phyloP scores from a whole-genome alignment of 2,113 vertebrate species.

The Empidonax alnorum region DNA sequence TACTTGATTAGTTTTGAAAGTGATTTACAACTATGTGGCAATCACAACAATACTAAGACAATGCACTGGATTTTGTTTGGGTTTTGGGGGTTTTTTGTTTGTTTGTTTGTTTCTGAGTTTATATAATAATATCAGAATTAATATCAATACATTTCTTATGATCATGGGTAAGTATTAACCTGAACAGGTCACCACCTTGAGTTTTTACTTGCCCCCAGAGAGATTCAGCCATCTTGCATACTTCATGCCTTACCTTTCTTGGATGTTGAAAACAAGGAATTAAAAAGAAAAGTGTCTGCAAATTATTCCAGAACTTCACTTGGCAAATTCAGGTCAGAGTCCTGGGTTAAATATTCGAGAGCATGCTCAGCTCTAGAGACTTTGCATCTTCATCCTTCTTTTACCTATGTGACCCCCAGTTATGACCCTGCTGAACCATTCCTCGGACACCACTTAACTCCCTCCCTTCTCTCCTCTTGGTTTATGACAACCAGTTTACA shows the following conservation, averaged over 20 bases:
- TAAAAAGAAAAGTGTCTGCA: background rate
- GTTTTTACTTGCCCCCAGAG: background rate
- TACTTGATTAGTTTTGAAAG: background rate
- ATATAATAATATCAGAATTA: background rate
- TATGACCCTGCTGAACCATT: background rate
- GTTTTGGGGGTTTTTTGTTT: background rate
- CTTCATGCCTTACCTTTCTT: background rate
- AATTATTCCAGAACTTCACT: background rate
- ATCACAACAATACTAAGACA: background rate
- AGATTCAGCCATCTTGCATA: background rate
- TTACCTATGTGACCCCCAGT: background rate
- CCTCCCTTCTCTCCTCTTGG: background rate
- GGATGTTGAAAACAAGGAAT: background rate
- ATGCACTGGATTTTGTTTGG: fast-evolving
- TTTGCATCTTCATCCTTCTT: background rate
- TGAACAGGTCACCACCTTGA: background rate
- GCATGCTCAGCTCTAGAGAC: background rate
- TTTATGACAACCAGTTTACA: background rate
- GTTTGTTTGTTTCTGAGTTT: background rate
- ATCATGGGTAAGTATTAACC: background rate
- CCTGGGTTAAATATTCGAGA: background rate
- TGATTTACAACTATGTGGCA: background rate
- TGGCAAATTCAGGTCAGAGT: background rate
- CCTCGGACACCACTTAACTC: background rate
- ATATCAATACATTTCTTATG: background rate